Base-by-base conservation (phyloP, 1,140 invertebrate genomes). In the Aethina tumida region DNA sequence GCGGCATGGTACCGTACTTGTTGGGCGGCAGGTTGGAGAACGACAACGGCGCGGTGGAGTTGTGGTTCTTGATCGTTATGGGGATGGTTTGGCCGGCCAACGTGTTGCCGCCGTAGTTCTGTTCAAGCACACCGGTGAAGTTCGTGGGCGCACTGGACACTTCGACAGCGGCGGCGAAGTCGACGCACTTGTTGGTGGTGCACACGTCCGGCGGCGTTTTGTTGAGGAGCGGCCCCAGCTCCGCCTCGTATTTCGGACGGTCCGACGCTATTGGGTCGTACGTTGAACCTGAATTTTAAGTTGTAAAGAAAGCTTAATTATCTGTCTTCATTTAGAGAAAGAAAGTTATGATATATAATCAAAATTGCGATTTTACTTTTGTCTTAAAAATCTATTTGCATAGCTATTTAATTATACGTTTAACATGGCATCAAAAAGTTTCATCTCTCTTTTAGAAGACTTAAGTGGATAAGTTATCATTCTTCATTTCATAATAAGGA, bases 161-260 rank as follows among this genome's bases (percentile, higher is more conserved):
- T 19, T 53, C 48, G 14, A 40, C 41, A 14, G 37, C 39, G 8
- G 39, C 35, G 12, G 43, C 47, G 28, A 59, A 58, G 18, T 61
- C 59, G 18, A 54, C 46, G 37, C 53, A 56, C 22, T 57, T 56
- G 30, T 59, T 61, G 14, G 50, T 60, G 9, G 59, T 58, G 44
- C 58, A 62, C 6, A 62, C 58, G 39, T 60, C 59, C 5, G 59
- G 59, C 7, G 59, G 59, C 10, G 59, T 62, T 44, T 58, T 60
- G 39, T 49, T 59, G 9, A 60, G 47, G 7, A 60, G 39, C 2
- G 59, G 58, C 1, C 58, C 59, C 27, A 53, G 56, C 39, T 62
- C 59, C 6, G 42, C 40, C 26, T 60, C 58, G 43, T 56, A 56
- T 40, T 59, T 53, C 6, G 55, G 52, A 39, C 51, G 49, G 31